Evolutionary conservation across 1,140 invertebrate species (phyloP).

Genomic region (Achatina immaculata): DNA sequence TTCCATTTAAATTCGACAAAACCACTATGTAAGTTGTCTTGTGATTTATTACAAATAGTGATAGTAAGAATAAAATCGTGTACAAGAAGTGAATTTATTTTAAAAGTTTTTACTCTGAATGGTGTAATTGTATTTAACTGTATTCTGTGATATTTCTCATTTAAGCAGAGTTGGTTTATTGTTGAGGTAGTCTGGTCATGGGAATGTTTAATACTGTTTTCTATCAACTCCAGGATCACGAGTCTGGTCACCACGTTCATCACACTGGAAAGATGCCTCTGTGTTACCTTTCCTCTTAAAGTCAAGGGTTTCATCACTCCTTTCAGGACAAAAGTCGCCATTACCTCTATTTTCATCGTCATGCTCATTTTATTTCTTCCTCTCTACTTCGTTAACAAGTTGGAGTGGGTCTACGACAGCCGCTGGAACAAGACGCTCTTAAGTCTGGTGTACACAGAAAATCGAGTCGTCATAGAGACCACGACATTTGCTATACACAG

Average conservation of each 20-base stretch:
- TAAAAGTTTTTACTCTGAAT: too few species aligned
- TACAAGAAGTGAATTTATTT: too few species aligned
- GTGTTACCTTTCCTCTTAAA: neutral
- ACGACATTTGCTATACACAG: neutral
- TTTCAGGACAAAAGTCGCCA: neutral
- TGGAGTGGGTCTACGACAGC: neutral
- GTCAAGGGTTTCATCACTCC: neutral
- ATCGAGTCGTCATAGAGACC: neutral
- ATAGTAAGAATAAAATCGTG: too few species aligned
- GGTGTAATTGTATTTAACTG: too few species aligned
- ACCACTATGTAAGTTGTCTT: too few species aligned
- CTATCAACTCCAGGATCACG: too few species aligned
- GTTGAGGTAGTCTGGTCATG: too few species aligned
- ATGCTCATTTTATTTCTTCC: neutral
- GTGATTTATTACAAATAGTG: too few species aligned
- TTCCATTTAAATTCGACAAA: too few species aligned
- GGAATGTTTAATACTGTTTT: too few species aligned
- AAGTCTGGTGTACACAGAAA: neutral
- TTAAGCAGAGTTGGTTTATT: too few species aligned
- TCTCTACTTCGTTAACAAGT: neutral
- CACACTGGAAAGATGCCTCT: conserved; percentile 2
- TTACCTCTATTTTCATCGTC: neutral
- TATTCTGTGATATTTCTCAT: too few species aligned
- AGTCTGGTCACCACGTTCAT: neutral
- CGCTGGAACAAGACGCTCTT: neutral